These are phyloP conservation scores for Hybos culiciformis DNA, from an alignment of 2,888 invertebrate genomes.

Conservation along the genomic window DNA sequence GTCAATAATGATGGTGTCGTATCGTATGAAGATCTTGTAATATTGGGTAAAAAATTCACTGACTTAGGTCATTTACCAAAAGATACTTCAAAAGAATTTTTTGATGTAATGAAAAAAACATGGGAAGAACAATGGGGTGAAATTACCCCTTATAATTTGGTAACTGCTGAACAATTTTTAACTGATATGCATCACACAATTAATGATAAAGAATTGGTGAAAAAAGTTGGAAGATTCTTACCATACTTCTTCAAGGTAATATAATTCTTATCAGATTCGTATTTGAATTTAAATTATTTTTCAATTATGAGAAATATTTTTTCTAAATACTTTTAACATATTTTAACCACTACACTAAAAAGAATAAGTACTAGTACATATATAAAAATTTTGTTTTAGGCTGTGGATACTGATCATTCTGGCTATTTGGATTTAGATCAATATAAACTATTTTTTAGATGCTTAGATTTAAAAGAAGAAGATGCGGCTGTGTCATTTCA, in stretches of 20 bases:
- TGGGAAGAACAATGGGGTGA: conserved; percentile 79
- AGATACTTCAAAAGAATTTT: conserved; percentile 53
- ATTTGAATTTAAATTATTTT: background rate
- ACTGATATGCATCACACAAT: conserved; percentile 71
- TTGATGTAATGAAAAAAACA: conserved; percentile 52
- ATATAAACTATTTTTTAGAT: conserved; percentile 69
- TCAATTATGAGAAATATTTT: no score
- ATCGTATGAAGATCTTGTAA: conserved; percentile 65
- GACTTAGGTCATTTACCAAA: conserved; percentile 58
- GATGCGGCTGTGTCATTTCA: conserved; percentile 66
- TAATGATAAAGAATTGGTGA: conserved; percentile 58
- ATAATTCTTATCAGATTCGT: background rate
- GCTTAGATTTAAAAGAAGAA: conserved; percentile 58
- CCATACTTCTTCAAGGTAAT: conserved; percentile 68
- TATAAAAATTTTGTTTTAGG: conserved; percentile 37
- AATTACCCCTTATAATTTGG: conserved; percentile 64
- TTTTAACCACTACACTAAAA: no score
- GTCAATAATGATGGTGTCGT: conserved; percentile 76
- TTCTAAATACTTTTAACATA: no score
- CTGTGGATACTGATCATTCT: conserved; percentile 66
- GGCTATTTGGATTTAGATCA: conserved; percentile 68
- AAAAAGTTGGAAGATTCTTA: conserved; percentile 61
- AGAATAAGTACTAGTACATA: no score
- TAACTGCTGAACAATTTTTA: conserved; percentile 68
- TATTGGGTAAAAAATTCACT: conserved; percentile 60